Evolutionary conservation across 2,888 invertebrate species (phyloP).

Genomic region (Pachydiplax longipennis): DNA sequence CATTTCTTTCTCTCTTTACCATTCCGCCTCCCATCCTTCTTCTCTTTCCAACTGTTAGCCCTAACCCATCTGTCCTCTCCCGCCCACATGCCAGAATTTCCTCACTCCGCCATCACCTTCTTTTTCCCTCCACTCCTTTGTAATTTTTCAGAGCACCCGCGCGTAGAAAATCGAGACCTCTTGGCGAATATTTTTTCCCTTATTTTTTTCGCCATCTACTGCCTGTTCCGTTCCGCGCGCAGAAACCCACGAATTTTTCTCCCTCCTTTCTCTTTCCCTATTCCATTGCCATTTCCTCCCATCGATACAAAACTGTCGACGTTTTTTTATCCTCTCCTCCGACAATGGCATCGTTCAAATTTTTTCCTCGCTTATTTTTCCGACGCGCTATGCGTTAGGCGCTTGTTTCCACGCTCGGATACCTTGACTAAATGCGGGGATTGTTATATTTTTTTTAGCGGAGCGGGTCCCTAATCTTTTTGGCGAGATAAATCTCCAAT

Average conservation of each 20-base stretch:
- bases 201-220: slow-evolving; percentile 11
- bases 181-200: background rate
- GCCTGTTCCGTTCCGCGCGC: background rate
- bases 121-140: background rate
- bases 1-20: background rate
- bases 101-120: background rate
- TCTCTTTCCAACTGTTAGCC: background rate
- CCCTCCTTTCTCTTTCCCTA: background rate
- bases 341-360: background rate
- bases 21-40: background rate
- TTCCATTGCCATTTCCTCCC: background rate
- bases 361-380: background rate
- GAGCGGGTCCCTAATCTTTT: background rate
- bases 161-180: slow-evolving; percentile 40
- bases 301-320: background rate
- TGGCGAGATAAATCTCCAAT: background rate
- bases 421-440: background rate
- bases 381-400: background rate
- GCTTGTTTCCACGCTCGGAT: background rate
- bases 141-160: slow-evolving; percentile 38
- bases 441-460: background rate
- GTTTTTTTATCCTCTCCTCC: background rate
- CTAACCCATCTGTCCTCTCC: background rate
- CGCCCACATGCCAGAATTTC: background rate
- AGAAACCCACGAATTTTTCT: background rate